A percentile compares a stretch with the other conserved stretches of the same genome.
These are phyloP conservation scores for Diarsia dahlii DNA, from an alignment of 2,888 invertebrate species.

Conservation along the genomic window DNA sequence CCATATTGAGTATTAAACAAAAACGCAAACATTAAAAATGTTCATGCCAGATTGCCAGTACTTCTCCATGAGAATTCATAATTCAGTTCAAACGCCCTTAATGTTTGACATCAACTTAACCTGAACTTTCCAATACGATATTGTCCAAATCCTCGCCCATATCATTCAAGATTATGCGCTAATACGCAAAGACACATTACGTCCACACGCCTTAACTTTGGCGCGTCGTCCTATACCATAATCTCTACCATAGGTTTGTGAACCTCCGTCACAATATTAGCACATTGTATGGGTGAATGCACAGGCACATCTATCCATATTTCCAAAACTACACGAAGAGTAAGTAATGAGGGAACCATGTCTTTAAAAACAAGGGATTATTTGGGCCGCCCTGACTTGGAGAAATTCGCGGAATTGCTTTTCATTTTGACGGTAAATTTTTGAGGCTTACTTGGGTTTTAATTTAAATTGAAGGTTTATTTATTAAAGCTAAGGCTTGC, in stretches of 20 bases:
- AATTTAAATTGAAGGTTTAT: constrained; percentile 19
- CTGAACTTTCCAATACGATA: background rate
- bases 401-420: constrained; percentile 16
- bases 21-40: background rate
- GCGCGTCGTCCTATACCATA: background rate
- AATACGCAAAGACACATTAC: constrained; percentile 16
- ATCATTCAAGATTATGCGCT: constrained; percentile 8
- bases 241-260: background rate
- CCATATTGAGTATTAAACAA: background rate
- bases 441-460: constrained; percentile 11
- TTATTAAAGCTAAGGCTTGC: background rate
- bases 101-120: background rate
- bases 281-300: constrained; percentile 7
- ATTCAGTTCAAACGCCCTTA: background rate
- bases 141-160: background rate
- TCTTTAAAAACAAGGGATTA: constrained; percentile 21
- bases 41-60: too few relatives aligned
- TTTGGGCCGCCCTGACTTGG: background rate
- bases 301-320: constrained; percentile 24
- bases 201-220: constrained; percentile 20
- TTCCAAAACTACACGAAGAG: constrained; percentile 10
- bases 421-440: background rate
- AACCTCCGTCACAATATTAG: constrained; percentile 14
- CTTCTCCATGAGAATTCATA: background rate
- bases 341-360: constrained; percentile 5